Conservation (phyloP, 2,888 invertebrate species). For the Anticlea derivata region DNA sequence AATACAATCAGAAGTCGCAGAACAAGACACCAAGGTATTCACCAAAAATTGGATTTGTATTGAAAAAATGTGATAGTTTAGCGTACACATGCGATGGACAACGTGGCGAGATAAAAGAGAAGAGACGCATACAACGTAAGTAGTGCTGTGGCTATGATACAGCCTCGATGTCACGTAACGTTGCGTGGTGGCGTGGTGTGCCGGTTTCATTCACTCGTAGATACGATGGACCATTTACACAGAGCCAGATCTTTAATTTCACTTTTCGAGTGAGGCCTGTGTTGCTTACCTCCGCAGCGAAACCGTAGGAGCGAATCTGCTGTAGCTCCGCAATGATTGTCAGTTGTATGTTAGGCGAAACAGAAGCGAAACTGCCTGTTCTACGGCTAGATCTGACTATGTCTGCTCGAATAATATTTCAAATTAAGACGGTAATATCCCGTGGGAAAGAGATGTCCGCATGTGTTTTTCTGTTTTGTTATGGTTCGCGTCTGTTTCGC, state of each 20-base stretch:
- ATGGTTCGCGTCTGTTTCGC: too few species aligned
- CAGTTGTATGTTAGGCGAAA: too few species aligned
- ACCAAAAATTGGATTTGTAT: constrained; percentile 76
- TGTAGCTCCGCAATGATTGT: too few species aligned
- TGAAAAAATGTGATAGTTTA: constrained; percentile 53
- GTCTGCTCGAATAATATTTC: too few species aligned
- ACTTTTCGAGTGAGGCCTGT: too few species aligned
- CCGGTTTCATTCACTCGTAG: constrained; percentile 64
- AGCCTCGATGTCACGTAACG: constrained; percentile 64
- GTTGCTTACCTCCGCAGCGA: too few species aligned
- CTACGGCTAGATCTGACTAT: too few species aligned
- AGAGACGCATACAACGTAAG: constrained; percentile 60
- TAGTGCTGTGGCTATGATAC: constrained; percentile 39
- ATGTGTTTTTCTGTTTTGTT: too few species aligned
- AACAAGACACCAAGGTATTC: constrained; percentile 68
- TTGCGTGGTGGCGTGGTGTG: constrained; percentile 78
- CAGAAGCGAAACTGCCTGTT: too few species aligned
- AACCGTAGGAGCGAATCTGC: too few species aligned
- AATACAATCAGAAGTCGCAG: constrained; percentile 64
- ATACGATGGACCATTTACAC: constrained; percentile 36
- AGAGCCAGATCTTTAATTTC: background rate
- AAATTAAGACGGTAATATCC: too few species aligned
- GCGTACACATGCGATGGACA: constrained; percentile 61
- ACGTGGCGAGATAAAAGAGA: constrained; percentile 47
- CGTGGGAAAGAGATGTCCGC: too few species aligned